A percentile compares a stretch with the other conserved stretches of the same genome.
phyloP scores from a whole-genome alignment of 2,888 invertebrate genomes.

The Spodoptera picta region DNA sequence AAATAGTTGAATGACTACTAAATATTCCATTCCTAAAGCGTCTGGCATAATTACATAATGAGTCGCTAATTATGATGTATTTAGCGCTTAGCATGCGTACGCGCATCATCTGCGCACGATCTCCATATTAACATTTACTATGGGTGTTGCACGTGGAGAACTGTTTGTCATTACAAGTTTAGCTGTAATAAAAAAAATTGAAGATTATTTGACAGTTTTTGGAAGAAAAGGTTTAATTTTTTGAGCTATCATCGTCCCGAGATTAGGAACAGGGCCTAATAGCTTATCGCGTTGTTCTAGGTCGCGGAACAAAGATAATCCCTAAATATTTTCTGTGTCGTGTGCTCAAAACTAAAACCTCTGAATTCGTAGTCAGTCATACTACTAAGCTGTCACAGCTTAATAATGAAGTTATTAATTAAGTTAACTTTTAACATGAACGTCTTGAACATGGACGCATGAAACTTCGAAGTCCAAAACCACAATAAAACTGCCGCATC shows the following conservation, averaged over 20 bases:
- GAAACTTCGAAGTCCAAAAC: no score
- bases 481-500: conserved; percentile 55
- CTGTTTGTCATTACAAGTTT: conserved; percentile 25
- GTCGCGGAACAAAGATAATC: no score
- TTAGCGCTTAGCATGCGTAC: conserved; percentile 32
- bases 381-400: no score
- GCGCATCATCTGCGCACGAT: conserved; percentile 34
- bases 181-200: conserved; percentile 1
- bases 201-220: conserved; percentile 9
- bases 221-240: neutral
- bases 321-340: no score
- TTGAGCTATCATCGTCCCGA: no score
- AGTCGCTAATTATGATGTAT: conserved; percentile 40
- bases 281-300: no score
- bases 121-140: conserved; percentile 32
- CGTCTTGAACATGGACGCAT: no score
- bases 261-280: no score
- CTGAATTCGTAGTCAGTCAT: no score
- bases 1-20: conserved; percentile 13
- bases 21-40: conserved; percentile 32
- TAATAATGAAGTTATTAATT: no score
- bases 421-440: no score
- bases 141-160: conserved; percentile 47
- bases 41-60: conserved; percentile 31
- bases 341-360: no score